A percentile compares a stretch with the other conserved stretches of the same genome.
phyloP scores from a whole-genome alignment of 2,113 vertebrate species.

The Mystacornis crossleyi region DNA sequence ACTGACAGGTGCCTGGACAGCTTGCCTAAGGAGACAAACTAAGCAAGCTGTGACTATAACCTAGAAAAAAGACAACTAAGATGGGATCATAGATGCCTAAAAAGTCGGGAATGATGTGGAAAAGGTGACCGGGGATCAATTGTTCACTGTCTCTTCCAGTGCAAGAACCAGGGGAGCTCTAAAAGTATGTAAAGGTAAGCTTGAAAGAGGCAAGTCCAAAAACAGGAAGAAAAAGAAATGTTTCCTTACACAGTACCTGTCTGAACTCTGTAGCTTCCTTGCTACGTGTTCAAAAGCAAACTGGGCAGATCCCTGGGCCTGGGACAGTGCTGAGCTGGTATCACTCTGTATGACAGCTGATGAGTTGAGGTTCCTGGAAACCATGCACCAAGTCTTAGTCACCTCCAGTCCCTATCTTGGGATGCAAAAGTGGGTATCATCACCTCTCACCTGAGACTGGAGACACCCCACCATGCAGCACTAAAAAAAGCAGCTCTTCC shows the following conservation, averaged over 20 bases:
- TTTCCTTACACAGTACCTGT: background rate
- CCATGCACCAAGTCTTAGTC: background rate
- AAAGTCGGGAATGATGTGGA: background rate
- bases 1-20: background rate
- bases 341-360: background rate
- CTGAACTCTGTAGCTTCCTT: background rate
- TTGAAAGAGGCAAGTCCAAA: background rate
- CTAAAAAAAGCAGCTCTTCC: background rate
- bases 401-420: background rate
- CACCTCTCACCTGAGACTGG: background rate
- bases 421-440: background rate
- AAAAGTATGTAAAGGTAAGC: background rate
- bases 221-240: background rate
- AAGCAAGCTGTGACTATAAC: background rate
- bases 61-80: background rate
- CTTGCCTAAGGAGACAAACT: background rate
- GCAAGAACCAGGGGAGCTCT: background rate
- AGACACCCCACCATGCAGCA: background rate
- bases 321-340: background rate
- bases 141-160: background rate
- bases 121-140: fast-evolving
- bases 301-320: background rate
- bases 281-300: background rate
- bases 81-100: background rate
- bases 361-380: background rate